phyloP scores from a whole-genome alignment of 2,888 invertebrate genomes.

The Lochmaea crataegi region DNA sequence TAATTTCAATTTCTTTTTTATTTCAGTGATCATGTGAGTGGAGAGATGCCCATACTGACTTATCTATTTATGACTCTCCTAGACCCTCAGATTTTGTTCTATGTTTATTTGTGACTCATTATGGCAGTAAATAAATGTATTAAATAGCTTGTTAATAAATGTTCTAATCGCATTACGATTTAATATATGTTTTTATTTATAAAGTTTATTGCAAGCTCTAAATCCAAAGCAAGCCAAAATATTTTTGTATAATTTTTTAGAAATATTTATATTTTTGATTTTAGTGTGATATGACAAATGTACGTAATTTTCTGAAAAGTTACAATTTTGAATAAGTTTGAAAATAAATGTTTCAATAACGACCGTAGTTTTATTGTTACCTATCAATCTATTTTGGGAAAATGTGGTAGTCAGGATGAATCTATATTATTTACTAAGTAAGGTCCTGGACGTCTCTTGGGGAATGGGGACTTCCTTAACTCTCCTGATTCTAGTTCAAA shows the following conservation, averaged over 20 bases:
- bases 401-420: not conserved
- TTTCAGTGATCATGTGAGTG: conserved; percentile 48
- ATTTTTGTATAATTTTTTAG: conserved; percentile 43
- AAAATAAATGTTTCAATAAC: conserved; percentile 33
- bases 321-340: conserved; percentile 23
- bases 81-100: conserved; percentile 17
- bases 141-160: conserved; percentile 28
- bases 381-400: not conserved
- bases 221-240: conserved; percentile 44
- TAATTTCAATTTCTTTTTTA: conserved; percentile 23
- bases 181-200: conserved; percentile 29
- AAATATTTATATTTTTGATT: conserved; percentile 41
- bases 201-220: conserved; percentile 33
- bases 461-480: too few species aligned
- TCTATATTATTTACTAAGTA: too few species aligned
- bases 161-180: conserved; percentile 17
- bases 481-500: too few species aligned
- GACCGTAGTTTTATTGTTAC: not conserved
- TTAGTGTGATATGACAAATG: conserved; percentile 28
- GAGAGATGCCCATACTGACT: conserved; percentile 9
- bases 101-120: conserved; percentile 11
- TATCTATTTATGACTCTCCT: conserved; percentile 14
- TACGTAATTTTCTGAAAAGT: conserved; percentile 19
- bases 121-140: not conserved
- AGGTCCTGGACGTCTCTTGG: too few species aligned